Percentiles rank a stretch among this genome's conserved stretches.
Evolutionary conservation across 2,888 invertebrate genomes (phyloP).

Genomic region (Melanophora roralis): DNA sequence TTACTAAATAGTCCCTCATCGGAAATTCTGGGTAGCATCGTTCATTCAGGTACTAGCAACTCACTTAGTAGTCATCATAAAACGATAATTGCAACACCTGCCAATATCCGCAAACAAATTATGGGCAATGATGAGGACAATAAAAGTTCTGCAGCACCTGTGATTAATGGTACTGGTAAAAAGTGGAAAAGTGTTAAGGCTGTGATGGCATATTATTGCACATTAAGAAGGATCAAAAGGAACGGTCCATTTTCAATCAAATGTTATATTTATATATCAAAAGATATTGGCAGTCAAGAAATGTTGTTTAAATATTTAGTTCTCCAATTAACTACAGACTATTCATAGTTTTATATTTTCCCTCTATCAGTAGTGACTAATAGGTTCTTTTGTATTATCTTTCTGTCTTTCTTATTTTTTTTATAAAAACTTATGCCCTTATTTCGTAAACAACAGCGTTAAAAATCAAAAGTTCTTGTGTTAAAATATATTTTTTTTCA

Average conservation of each 20-base stretch:
- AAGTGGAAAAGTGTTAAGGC: slow-evolving; percentile 92
- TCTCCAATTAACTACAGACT: slow-evolving; percentile 31
- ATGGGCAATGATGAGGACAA: background rate
- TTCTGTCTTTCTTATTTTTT: slow-evolving; percentile 8
- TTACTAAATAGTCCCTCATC: slow-evolving; percentile 71
- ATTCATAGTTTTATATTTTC: slow-evolving; percentile 4
- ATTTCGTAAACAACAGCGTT: too few relatives aligned
- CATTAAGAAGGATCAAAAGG: slow-evolving; percentile 94
- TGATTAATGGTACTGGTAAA: slow-evolving; percentile 77
- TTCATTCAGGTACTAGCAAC: slow-evolving; percentile 65
- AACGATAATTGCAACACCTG: slow-evolving; percentile 7
- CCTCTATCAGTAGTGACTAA: too few relatives aligned
- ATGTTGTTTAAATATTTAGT: slow-evolving; percentile 40
- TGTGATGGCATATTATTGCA: slow-evolving; percentile 93
- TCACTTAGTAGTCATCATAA: slow-evolving; percentile 63
- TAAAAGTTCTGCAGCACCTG: slow-evolving; percentile 40
- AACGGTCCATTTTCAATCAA: slow-evolving; percentile 77
- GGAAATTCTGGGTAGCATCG: slow-evolving; percentile 65
- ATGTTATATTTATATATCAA: background rate
- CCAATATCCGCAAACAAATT: background rate
- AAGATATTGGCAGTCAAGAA: slow-evolving; percentile 37
- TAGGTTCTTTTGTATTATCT: slow-evolving; percentile 16
- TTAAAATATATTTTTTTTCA: too few relatives aligned
- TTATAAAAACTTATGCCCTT: slow-evolving; percentile 13
- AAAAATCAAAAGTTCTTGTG: too few relatives aligned